Evolutionary conservation across 1,140 invertebrate genomes (phyloP), one percentile per base, ranked within the genome.

Genomic region (Nilaparvata lugens): DNA sequence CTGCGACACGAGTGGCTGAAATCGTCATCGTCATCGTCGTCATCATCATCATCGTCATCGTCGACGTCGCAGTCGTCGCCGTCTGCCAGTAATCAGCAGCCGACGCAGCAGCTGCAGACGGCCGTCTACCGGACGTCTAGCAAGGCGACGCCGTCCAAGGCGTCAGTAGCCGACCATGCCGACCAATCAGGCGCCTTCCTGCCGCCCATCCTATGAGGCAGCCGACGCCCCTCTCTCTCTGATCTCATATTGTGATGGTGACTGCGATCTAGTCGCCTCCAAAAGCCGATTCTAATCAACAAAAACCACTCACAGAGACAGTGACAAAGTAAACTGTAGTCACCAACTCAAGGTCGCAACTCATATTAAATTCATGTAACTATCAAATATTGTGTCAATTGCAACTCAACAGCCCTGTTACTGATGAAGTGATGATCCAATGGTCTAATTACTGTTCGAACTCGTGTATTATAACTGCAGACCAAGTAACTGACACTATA

Each of bases 1-100:
- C 78, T 86, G 43, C 79, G 81, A 40, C 88, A 91, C 72, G 86
- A 88, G 69, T 91, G 88, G 81, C 76, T 91, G 43, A 75, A 71
- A 62, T 67, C 71, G 3, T 72, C 70, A 0, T 69, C 70, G 3
- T 52, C 38, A 31, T 19, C 38, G 18, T 56, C 11, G 56, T 63
- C 28, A 58, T 56, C 14, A 23, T 11, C 18, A 13, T 42, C 24
- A n/a, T 53, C 60, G 14, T 60, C 61, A 18, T 53, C 63, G 11
- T 53, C 58, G 23, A 25, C 59, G n/a, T 61, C 58, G 11, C 48
- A 61, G 11, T 63, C 62, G 31, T 35, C 3, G 51, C 60, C 21
- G 64, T 54, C n/a, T 23, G 57, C 38, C 62, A 52, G 52, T 55
- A 40, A 23, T 48, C 24, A 18, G 21, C 31, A 55, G 11, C 42